Conservation (phyloP, 2,113 vertebrate species). For the Austrofundulus limnaeus region DNA sequence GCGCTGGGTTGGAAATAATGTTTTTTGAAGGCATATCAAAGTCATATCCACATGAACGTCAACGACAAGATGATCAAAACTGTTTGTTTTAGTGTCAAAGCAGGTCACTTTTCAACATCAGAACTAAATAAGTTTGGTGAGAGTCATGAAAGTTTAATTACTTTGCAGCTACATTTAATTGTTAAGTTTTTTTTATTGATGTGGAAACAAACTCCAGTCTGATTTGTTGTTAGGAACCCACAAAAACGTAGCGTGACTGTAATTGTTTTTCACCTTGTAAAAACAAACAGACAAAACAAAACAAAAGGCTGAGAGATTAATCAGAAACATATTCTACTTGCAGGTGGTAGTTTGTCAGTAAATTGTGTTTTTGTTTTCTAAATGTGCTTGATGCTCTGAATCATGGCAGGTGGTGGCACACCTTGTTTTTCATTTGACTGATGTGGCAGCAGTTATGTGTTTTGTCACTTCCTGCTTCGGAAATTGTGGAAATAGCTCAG, state of each 20-base stretch:
- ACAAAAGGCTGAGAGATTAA: too few species aligned
- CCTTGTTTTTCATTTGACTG: conserved; percentile 5
- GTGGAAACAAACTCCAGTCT: not conserved
- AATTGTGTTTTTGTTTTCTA: not conserved
- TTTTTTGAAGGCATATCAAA: too few species aligned
- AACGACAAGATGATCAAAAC: not conserved
- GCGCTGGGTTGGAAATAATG: not conserved
- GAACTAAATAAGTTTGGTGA: not conserved
- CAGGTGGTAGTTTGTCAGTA: not conserved
- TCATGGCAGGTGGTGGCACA: conserved; percentile 13
- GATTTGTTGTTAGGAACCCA: not conserved
- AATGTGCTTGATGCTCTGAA: conserved; percentile 2
- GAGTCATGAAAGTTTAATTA: not conserved
- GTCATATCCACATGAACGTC: not conserved
- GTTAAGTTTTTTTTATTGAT: not conserved
- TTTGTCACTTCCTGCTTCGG: conserved; percentile 21
- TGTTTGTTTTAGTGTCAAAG: not conserved
- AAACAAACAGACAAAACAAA: too few species aligned
- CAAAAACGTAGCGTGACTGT: not conserved
- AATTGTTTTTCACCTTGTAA: not conserved
- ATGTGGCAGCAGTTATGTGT: conserved; percentile 8
- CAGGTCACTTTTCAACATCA: not conserved
- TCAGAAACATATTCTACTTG: not conserved
- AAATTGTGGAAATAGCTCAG: not conserved
- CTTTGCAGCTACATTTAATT: not conserved